A percentile compares a stretch with the other conserved stretches of the same genome.
These are phyloP conservation scores for Pelagia noctiluca DNA, from an alignment of 30 jellyfish, hydroid and myxozoan species.

Conservation along the genomic window DNA sequence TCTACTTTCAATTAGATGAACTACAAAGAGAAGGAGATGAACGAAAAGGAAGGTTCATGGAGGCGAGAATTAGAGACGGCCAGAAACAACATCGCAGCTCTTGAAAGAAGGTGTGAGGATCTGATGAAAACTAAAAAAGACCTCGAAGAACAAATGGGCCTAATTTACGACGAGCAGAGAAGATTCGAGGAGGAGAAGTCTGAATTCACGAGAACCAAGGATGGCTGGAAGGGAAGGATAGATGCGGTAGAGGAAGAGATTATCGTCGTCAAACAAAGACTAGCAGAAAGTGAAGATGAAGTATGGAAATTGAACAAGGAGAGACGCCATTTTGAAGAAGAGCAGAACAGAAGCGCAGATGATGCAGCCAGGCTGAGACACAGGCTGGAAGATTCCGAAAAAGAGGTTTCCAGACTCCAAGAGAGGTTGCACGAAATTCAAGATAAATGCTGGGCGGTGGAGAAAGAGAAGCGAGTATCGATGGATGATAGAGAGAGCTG, in stretches of 20 bases:
- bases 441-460: slow-evolving; percentile 37
- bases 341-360: slow-evolving; percentile 30
- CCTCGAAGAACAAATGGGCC: slow-evolving; percentile 8
- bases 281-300: slow-evolving; percentile 52
- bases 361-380: slow-evolving; percentile 39
- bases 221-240: slow-evolving; percentile 28
- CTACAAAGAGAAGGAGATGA: slow-evolving; percentile 38
- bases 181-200: slow-evolving; percentile 5
- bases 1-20: no score
- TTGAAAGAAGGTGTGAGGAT: slow-evolving; percentile 52
- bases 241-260: slow-evolving; percentile 48
- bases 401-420: slow-evolving; percentile 31
- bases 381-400: slow-evolving; percentile 40
- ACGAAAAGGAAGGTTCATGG: slow-evolving; percentile 52
- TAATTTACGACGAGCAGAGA: slow-evolving; percentile 18
- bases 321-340: slow-evolving; percentile 34
- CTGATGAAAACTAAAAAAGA: slow-evolving; percentile 17
- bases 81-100: slow-evolving; percentile 30
- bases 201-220: slow-evolving; percentile 13
- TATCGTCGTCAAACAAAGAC: slow-evolving; percentile 4
- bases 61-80: slow-evolving; percentile 55
- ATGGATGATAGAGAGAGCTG: slow-evolving; percentile 32
- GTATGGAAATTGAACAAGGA: slow-evolving; percentile 46
- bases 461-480: slow-evolving; percentile 31
- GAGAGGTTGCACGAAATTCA: slow-evolving; percentile 45